phyloP scores from a whole-genome alignment of 1,140 invertebrate species.

The Plutomurus gul region DNA sequence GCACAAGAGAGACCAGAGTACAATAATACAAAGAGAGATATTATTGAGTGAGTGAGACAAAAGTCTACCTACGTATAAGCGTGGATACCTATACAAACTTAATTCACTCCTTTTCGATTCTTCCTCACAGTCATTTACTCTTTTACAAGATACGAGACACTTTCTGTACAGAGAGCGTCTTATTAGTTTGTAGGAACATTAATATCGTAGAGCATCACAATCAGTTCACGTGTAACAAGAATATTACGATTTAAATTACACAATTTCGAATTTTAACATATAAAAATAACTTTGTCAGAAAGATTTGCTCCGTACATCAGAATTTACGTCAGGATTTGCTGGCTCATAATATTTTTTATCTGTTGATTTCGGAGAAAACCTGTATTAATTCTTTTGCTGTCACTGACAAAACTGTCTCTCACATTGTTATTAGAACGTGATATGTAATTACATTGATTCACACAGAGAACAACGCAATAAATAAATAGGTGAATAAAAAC shows the following conservation, averaged over 20 bases:
- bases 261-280: too few species aligned
- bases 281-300: too few species aligned
- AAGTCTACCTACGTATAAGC: not conserved
- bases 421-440: not conserved
- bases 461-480: conserved; percentile 1
- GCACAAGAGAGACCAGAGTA: not conserved
- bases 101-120: conserved; percentile 16
- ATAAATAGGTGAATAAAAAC: not conserved
- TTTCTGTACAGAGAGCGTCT: not conserved
- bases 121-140: not conserved
- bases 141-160: not conserved
- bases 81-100: conserved; percentile 3
- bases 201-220: too few species aligned
- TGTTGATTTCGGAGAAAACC: not conserved
- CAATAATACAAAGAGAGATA: too few species aligned
- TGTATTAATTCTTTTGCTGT: not conserved
- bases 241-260: too few species aligned
- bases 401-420: not conserved
- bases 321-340: not conserved
- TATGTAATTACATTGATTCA: not conserved
- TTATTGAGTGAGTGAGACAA: not conserved
- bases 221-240: too few species aligned
- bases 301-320: too few species aligned
- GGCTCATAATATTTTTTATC: not conserved
- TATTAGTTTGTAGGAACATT: too few species aligned